phyloP scores from a whole-genome alignment of 1,140 invertebrate species.

The Agraylea sexmaculata region DNA sequence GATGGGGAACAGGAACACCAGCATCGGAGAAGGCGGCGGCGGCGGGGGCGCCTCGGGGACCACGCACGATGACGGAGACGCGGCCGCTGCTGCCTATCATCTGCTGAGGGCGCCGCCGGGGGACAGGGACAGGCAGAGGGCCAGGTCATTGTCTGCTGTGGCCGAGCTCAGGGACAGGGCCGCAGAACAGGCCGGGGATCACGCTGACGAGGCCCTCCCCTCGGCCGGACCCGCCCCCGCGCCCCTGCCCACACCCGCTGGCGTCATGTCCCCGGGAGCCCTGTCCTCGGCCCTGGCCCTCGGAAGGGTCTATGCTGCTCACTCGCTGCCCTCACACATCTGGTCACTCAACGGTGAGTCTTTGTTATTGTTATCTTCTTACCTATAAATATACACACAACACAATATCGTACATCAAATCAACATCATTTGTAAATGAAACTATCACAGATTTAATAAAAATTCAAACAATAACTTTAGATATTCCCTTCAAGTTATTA shows the following conservation, averaged over 20 bases:
- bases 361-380: too few relatives aligned
- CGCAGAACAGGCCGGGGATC: slow-evolving; percentile 47
- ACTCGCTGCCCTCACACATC: slow-evolving; percentile 81
- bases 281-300: slow-evolving; percentile 43
- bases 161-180: slow-evolving; percentile 57
- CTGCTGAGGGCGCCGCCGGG: slow-evolving; percentile 60
- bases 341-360: slow-evolving; percentile 80
- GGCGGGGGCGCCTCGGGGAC: background rate
- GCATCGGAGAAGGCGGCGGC: slow-evolving; percentile 1
- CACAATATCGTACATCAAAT: too few relatives aligned
- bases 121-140: slow-evolving; percentile 62
- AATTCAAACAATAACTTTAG: too few relatives aligned
- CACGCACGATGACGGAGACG: slow-evolving; percentile 13
- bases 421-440: too few relatives aligned
- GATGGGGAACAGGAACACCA: too few relatives aligned
- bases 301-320: slow-evolving; percentile 72
- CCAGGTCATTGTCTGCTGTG: slow-evolving; percentile 70
- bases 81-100: slow-evolving; percentile 53
- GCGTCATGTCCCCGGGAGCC: slow-evolving; percentile 25
- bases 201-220: slow-evolving; percentile 39
- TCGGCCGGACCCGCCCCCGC: slow-evolving; percentile 44
- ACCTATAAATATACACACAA: too few relatives aligned
- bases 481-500: too few relatives aligned
- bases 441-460: too few relatives aligned
- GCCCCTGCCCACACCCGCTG: slow-evolving; percentile 42